phyloP scores from a whole-genome alignment of 2,113 vertebrate genomes.

The Orthonyx spaldingii region DNA sequence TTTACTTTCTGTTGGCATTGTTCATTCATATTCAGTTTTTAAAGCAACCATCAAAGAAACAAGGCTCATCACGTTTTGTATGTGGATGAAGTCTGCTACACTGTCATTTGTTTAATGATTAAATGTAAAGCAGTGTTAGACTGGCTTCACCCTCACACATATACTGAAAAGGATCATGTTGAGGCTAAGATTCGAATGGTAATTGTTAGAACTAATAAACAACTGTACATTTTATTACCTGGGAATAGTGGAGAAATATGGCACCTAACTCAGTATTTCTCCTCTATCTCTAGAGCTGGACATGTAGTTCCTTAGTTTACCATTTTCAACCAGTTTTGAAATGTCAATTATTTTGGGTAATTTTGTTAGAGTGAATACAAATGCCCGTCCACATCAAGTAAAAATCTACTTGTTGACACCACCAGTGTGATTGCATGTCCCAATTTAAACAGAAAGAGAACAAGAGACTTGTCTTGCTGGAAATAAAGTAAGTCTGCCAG shows the following conservation, averaged over 20 bases:
- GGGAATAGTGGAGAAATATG: background rate
- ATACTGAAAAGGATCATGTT: background rate
- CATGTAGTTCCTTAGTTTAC: background rate
- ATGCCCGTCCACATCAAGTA: background rate
- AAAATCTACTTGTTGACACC: background rate
- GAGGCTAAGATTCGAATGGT: background rate
- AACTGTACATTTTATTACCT: background rate
- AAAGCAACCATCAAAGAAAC: background rate
- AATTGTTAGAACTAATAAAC: background rate
- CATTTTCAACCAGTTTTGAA: background rate
- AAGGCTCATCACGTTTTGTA: background rate
- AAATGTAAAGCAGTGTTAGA: background rate
- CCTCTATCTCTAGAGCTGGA: background rate
- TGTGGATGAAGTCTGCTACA: background rate
- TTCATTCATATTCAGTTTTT: background rate
- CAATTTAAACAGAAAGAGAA: background rate
- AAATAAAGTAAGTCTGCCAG: background rate
- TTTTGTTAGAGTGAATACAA: background rate
- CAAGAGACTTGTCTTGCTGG: background rate
- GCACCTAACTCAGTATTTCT: background rate
- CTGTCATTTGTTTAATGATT: background rate
- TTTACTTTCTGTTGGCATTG: background rate
- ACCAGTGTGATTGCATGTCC: background rate
- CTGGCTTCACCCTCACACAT: background rate
- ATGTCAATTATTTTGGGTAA: background rate